These are phyloP conservation scores for Microtus richardsoni DNA, from an alignment of 2,113 vertebrate genomes.

Conservation along the genomic window DNA sequence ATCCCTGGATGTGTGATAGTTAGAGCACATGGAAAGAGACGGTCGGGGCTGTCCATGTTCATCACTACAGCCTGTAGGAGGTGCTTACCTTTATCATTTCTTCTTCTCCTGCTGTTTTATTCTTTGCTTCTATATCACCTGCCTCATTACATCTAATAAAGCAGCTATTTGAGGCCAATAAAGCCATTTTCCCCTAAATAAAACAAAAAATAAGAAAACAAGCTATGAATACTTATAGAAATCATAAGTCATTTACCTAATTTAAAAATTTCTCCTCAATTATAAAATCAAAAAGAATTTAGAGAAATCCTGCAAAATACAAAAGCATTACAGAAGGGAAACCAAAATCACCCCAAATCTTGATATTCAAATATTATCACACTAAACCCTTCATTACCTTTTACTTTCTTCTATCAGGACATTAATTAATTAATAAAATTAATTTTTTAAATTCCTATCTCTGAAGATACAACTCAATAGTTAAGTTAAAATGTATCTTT, in stretches of 20 bases:
- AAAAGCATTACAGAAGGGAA: not conserved
- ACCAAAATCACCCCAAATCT: slow-evolving; percentile 25
- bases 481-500: not conserved
- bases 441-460: not conserved
- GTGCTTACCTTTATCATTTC: slow-evolving; percentile 97
- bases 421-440: not conserved
- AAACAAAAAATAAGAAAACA: slow-evolving; percentile 43
- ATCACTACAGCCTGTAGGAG: slow-evolving; percentile 68
- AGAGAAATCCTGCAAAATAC: slow-evolving; percentile 21
- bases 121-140: slow-evolving; percentile 96
- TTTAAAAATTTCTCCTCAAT: not conserved
- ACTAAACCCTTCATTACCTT: not conserved
- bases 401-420: not conserved
- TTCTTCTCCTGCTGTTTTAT: slow-evolving; percentile 93
- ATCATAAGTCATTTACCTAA: not conserved
- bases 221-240: not conserved
- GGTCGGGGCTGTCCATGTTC: not conserved
- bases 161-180: slow-evolving; percentile 95
- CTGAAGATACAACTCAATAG: not conserved
- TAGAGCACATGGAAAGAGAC: not conserved
- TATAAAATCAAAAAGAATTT: slow-evolving; percentile 51
- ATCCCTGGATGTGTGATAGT: not conserved
- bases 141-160: slow-evolving; percentile 97
- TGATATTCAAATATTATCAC: slow-evolving; percentile 25
- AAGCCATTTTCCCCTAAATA: slow-evolving; percentile 93